Evolutionary conservation across 2,888 invertebrate species (phyloP).

Genomic region (Tenthredo distinguenda): DNA sequence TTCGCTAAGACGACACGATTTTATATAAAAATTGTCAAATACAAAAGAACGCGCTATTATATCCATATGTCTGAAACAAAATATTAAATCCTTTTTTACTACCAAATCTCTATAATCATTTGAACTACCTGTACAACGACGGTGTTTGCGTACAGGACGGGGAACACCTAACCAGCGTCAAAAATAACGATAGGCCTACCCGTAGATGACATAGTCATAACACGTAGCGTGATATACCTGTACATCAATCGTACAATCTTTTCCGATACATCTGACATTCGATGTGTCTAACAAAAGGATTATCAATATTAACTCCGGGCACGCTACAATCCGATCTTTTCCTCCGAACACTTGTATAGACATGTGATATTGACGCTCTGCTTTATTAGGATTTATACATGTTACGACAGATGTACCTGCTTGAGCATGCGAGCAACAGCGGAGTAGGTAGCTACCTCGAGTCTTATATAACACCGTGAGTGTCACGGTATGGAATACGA

Average conservation of each 20-base stretch:
- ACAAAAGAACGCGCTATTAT: too few species aligned
- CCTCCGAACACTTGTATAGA: not conserved
- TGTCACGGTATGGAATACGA: not conserved
- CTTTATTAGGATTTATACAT: constrained; percentile 26
- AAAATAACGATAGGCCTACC: too few species aligned
- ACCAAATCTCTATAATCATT: too few species aligned
- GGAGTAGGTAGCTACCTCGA: not conserved
- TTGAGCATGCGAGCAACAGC: not conserved
- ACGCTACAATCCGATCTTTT: not conserved
- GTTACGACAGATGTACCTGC: not conserved
- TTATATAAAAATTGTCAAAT: too few species aligned
- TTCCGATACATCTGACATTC: not conserved
- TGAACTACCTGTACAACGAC: too few species aligned
- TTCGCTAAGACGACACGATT: too few species aligned
- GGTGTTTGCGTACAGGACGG: too few species aligned
- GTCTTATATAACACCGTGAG: not conserved
- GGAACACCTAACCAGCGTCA: too few species aligned
- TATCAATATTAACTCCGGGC: constrained; percentile 16
- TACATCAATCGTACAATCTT: not conserved
- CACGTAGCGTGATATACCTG: constrained; percentile 1
- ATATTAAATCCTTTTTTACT: too few species aligned
- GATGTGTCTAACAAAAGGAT: not conserved
- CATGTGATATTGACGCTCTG: not conserved
- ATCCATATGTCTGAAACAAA: too few species aligned
- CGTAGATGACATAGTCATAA: too few species aligned